Base-by-base conservation (phyloP, 2,888 invertebrate genomes). In the Belgica antarctica region DNA sequence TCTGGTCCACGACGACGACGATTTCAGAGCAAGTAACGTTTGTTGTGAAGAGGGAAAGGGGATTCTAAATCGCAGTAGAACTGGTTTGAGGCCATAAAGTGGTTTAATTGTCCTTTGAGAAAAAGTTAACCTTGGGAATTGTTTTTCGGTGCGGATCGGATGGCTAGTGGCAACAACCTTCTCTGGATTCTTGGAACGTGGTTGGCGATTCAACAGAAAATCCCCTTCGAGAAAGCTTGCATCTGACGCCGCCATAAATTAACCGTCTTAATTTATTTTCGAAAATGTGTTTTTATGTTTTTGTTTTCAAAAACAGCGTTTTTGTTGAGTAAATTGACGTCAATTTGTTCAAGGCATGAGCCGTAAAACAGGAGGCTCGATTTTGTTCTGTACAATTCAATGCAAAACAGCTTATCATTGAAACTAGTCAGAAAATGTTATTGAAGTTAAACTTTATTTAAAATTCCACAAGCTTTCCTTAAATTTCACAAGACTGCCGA, bases 221-320 rank as follows among this genome's bases (percentile, higher is more conserved):
- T n/a, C n/a, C n/a, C n/a, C n/a, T n/a, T n/a, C n/a, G n/a, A n/a
- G n/a, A n/a, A n/a, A n/a, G n/a, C n/a, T n/a, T n/a, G n/a, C n/a
- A n/a, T n/a, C n/a, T n/a, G n/a, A n/a, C n/a, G n/a, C n/a, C n/a
- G n/a, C 41, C 41, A 2, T 41, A 10, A 41, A 2, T 31, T n/a
- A n/a, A 41, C 41, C 5, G n/a, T 4, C n/a, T n/a, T 5, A 41
- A 41, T 41, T 5, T n/a, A 15, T 10, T 41, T n/a, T n/a, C n/a
- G n/a, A n/a, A n/a, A n/a, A n/a, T n/a, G n/a, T 41, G 10, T 41
- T 41, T 41, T 41, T 41, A 41, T 41, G 41, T 41, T 41, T 41
- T 41, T 41, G 41, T 41, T 41, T 41, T 41, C 12, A n/a, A 2
- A 41, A 41, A 41, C 41, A 41, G 15, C 41, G 3, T 12, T 41